Evolutionary conservation across 2,113 vertebrate species (phyloP), one percentile per base, ranked within the genome.

Genomic region (Crotalus tigris): DNA sequence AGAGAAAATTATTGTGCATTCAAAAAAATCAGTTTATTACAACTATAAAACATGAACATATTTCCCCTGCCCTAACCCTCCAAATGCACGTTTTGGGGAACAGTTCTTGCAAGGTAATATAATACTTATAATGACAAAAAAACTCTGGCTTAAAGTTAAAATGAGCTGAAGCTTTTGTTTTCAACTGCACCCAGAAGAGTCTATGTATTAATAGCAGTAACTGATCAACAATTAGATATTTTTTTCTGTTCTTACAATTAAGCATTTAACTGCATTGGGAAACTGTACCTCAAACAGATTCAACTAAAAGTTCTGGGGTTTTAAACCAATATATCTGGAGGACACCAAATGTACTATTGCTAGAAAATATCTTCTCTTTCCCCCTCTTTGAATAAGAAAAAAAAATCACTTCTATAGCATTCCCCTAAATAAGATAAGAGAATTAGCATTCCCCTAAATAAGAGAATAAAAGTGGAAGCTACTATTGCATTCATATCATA

Each of bases 161-260:
- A 49, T 17, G 46, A 44, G 33, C 87, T 89, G 87, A 58, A 81
- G 92, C 15, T 89, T 92, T 89, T 89, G 61, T 81, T 87, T 89
- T 57, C 24, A 2, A 58, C 11, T 53, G 85, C 91, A 64, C 39
- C 5, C 46, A 64, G 61, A 46, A 92, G 1, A 21, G 95, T 58
- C 85, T 92, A 54, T 95, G 92, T 96, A 91, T 93, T 26, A 57
- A 44, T 93, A 55, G 23, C 8, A 58, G 51, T 92, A 95, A 95
- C 95, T 95, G 95, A 94, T 57, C 57, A 93, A 64, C 87, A 1
- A 51, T 51, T 51, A 51, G 54, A 23, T 87, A 10, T 57, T 33
- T 55, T 55, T 93, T 26, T 17, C 51, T 17, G 23, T 89, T 93
- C n/a, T 59, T 55, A 81, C 86, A 19, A 85, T 92, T 94, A 19